These are phyloP conservation scores for Pseudorectes ferrugineus DNA, from an alignment of 2,113 vertebrate species.

Conservation along the genomic window DNA sequence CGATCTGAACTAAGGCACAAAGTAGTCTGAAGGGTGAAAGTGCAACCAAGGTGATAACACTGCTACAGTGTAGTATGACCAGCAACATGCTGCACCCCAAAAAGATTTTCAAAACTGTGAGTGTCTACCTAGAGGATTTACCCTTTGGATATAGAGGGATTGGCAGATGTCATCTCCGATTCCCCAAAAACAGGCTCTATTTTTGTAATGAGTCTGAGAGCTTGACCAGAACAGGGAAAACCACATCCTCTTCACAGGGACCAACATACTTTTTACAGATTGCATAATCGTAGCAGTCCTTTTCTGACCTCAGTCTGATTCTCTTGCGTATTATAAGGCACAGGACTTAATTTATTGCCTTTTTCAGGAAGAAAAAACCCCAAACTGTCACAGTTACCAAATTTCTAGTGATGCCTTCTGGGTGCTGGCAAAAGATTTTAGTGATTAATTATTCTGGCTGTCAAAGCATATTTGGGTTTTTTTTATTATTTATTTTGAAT, in stretches of 20 bases:
- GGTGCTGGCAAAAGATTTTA: not conserved
- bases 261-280: not conserved
- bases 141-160: not conserved
- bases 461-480: not conserved
- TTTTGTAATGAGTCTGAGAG: not conserved
- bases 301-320: not conserved
- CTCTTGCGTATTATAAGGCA: not conserved
- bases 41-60: not conserved
- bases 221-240: not conserved
- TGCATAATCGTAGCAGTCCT: not conserved
- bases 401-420: not conserved
- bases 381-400: not conserved
- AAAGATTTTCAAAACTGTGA: not conserved
- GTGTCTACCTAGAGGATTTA: not conserved
- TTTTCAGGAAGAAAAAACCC: not conserved
- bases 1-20: not conserved
- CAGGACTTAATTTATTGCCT: not conserved
- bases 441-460: conserved; percentile 23
- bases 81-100: not conserved
- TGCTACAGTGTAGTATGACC: not conserved
- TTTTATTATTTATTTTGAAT: not conserved
- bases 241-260: not conserved
- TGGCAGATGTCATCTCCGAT: not conserved
- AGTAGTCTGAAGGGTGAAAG: not conserved
- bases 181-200: not conserved